Percentiles rank a stretch among this genome's conserved stretches.
phyloP scores from a whole-genome alignment of 2,888 invertebrate species.

The Griposia aprilina region DNA sequence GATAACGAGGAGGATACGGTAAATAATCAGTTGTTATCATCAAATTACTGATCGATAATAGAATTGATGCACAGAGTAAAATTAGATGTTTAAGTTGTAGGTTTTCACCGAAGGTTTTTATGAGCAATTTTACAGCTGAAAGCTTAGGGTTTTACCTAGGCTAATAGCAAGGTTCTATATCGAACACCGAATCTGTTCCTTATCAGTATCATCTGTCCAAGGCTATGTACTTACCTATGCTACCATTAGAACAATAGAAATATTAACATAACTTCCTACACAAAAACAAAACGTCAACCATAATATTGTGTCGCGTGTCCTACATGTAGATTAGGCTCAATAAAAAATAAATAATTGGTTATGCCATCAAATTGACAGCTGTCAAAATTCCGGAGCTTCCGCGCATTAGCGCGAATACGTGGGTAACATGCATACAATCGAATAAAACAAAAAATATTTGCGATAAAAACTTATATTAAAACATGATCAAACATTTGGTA shows the following conservation, averaged over 20 bases:
- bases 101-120: neutral
- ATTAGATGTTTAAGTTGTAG: neutral
- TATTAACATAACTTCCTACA: neutral
- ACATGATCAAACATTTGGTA: constrained; percentile 72
- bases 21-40: neutral
- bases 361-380: constrained; percentile 37
- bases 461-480: constrained; percentile 79
- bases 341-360: constrained; percentile 32
- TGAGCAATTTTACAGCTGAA: neutral
- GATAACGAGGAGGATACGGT: neutral
- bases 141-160: neutral
- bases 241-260: constrained; percentile 17
- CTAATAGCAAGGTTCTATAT: neutral
- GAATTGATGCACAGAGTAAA: neutral
- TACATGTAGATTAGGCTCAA: constrained; percentile 26
- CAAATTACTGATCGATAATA: neutral
- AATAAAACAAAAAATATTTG: constrained; percentile 72
- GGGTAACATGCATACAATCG: constrained; percentile 28
- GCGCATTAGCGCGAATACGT: constrained; percentile 25
- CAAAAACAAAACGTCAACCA: constrained; percentile 22
- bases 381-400: constrained; percentile 35
- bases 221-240: neutral
- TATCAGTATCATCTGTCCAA: neutral
- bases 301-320: constrained; percentile 13
- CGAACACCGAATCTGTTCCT: neutral